Evolutionary conservation across 2,113 vertebrate genomes (phyloP).

Genomic region (Lynx canadensis): DNA sequence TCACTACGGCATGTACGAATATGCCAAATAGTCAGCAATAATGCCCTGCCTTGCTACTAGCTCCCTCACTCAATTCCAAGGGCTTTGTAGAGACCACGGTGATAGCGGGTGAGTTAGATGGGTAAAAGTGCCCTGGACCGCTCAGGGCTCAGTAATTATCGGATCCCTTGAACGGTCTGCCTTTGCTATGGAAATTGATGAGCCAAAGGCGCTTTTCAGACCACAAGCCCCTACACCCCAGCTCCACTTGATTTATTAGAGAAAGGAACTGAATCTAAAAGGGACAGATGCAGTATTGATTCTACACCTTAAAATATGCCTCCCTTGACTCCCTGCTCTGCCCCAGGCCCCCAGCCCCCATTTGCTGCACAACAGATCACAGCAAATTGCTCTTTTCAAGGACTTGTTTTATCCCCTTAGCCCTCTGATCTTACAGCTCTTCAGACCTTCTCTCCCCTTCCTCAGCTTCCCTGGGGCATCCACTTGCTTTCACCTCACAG

Average conservation of each 20-base stretch:
- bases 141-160: conserved; percentile 62
- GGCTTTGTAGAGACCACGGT: conserved; percentile 16
- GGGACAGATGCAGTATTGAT: conserved; percentile 70
- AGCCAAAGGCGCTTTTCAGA: conserved; percentile 66
- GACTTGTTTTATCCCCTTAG: conserved; percentile 41
- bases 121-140: conserved; percentile 9
- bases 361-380: conserved; percentile 34
- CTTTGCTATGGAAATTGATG: conserved; percentile 69
- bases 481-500: neutral
- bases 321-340: neutral
- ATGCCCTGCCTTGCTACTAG: neutral
- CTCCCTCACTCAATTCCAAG: neutral
- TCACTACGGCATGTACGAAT: neutral
- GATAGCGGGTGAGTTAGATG: conserved; percentile 61
- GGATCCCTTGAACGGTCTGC: conserved; percentile 2
- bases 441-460: neutral
- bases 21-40: neutral
- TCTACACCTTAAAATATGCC: conserved; percentile 67
- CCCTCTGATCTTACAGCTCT: conserved; percentile 47
- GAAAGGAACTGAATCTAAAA: conserved; percentile 69
- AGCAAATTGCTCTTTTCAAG: conserved; percentile 37
- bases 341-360: neutral
- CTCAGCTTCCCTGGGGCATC: neutral
- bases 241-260: conserved; percentile 72
- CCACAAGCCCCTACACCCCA: conserved; percentile 35